Evolutionary conservation across 2,113 vertebrate genomes (phyloP), one percentile per base, ranked within the genome.

Genomic region (Speoplatyrhinus poulsoni): DNA sequence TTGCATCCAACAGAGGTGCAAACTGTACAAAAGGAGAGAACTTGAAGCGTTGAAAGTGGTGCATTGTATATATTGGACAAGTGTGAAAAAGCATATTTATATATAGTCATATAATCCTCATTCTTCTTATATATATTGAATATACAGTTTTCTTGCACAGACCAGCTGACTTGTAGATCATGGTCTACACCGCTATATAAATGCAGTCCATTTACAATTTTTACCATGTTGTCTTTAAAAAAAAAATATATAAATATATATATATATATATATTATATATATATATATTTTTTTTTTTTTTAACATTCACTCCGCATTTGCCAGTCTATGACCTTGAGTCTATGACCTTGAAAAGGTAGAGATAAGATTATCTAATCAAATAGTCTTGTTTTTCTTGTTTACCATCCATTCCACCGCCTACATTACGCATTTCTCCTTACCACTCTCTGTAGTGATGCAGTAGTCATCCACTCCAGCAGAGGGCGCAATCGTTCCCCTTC

Each of bases 21-120:
- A 70, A 70, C 80, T 81, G 77, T 85, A 84, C 65, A 74, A 88
- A 87, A 79, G 62, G 19, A 67, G 50, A 69, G 47, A 72, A 83
- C 65, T 49, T 80, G 78, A 81, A 80, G 56, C 77, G 65, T 41
- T 73, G 75, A 77, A 76, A 73, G 52, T 17, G 52, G 55, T 17
- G 52, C 71, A 32, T 46, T 53, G 26, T 26, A 41, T 41, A 8
- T 41, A 15, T 76, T 4, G 60, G 50, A 77, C 72, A 53, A 36
- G 46, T 71, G 12, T 62, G 67, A 61, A 85, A 84, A 85, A 84
- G 66, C 56, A 64, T 73, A 70, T 46, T 17, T 65, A 75, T 60
- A 74, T 36, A 60, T 17, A 71, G 61, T 72, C 12, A 63, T 70
- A 72, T 62, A 79, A 49, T 72, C 9, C 15, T 32, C 9, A 62